Conservation (phyloP, 2,888 invertebrate genomes). For the Lydus trimaculatus region DNA sequence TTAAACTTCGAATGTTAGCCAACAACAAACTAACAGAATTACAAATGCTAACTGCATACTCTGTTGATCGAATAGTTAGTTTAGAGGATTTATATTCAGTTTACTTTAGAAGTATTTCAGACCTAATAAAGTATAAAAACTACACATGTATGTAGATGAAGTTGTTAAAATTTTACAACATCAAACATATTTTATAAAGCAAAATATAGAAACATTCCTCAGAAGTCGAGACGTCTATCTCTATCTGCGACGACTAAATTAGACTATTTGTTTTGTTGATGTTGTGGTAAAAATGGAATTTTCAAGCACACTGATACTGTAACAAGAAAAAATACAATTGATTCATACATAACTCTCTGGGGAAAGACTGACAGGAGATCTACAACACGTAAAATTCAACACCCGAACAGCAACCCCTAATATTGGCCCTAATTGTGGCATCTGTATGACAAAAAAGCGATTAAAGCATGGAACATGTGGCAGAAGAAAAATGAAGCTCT, state of each 20-base stretch:
- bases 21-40: constrained; percentile 2
- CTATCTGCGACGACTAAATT: too few species aligned
- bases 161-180: neutral
- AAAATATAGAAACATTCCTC: neutral
- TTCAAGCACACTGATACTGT: neutral
- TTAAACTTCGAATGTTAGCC: neutral
- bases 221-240: neutral
- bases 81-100: neutral
- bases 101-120: neutral
- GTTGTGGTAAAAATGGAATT: too few species aligned
- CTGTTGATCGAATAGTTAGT: constrained; percentile 1
- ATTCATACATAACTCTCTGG: neutral
- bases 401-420: neutral
- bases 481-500: too few species aligned
- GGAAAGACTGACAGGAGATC: neutral
- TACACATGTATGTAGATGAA: neutral
- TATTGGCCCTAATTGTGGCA: neutral
- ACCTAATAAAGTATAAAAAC: neutral
- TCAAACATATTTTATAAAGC: neutral
- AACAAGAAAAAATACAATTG: neutral
- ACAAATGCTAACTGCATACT: neutral
- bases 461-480: too few species aligned
- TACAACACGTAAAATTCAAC: neutral
- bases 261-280: too few species aligned
- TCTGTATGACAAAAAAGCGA: neutral